Conservation (phyloP, 2,888 invertebrate genomes). For the Apamea crenata region DNA sequence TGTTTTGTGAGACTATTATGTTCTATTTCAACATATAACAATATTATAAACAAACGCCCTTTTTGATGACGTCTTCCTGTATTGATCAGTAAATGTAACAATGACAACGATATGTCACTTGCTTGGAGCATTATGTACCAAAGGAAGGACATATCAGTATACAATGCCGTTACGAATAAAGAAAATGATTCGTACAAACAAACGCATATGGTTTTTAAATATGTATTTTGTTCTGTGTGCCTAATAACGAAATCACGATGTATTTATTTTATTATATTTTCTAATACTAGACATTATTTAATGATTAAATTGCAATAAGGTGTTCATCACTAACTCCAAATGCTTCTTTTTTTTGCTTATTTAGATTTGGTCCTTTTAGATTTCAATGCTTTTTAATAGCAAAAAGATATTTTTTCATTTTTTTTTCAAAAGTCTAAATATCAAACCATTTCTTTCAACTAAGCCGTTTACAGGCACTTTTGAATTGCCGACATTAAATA, state of each 20-base stretch:
- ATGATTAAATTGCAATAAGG: neutral
- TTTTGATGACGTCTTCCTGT: neutral
- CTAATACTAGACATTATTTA: neutral
- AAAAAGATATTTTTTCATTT: neutral
- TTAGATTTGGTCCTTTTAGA: neutral
- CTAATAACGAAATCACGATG: conserved; percentile 3
- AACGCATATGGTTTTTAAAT: conserved; percentile 21
- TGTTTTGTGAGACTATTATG: neutral
- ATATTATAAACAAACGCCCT: neutral
- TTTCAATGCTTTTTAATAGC: neutral
- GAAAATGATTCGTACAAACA: conserved; percentile 9
- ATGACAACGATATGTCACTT: neutral
- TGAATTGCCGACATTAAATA: no score
- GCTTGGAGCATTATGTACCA: neutral
- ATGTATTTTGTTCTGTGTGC: neutral
- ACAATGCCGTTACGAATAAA: neutral
- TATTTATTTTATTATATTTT: conserved; percentile 16
- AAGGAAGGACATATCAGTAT: neutral
- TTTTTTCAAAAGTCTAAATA: no score
- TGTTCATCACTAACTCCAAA: neutral
- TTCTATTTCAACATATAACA: neutral
- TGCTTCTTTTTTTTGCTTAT: neutral
- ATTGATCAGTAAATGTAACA: neutral
- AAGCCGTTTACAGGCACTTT: no score
- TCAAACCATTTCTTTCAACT: no score